phyloP scores from a whole-genome alignment of 2,888 invertebrate genomes.

The Tetragonisca angustula region DNA sequence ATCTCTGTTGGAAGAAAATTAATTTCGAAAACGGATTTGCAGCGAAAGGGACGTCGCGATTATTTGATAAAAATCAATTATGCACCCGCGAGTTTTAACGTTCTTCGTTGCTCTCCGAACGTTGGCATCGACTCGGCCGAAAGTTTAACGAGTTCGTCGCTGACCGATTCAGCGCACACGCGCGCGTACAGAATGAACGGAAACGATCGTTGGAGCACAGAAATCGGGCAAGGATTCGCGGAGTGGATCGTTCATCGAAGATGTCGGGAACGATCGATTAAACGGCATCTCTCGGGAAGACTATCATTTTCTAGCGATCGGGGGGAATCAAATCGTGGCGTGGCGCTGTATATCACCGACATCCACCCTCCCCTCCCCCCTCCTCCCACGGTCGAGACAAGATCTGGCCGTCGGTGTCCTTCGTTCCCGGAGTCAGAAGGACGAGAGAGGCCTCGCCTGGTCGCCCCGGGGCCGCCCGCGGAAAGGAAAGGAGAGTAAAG shows the following conservation, averaged over 20 bases:
- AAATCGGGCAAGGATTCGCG: conserved; percentile 6
- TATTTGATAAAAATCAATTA: too few relatives aligned
- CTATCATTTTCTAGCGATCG: conserved; percentile 64
- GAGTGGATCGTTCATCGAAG: conserved; percentile 19
- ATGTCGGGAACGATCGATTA: conserved; percentile 40
- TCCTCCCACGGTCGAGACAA: conserved; percentile 56
- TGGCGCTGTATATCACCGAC: conserved; percentile 64
- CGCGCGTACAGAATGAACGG: background rate
- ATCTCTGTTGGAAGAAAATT: too few relatives aligned
- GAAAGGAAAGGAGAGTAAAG: background rate
- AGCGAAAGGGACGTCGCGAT: too few relatives aligned
- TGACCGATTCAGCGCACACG: background rate
- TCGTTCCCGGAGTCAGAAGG: conserved; percentile 54
- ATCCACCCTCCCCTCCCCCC: conserved; percentile 55
- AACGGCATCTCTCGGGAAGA: conserved; percentile 54
- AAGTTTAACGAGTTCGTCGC: background rate
- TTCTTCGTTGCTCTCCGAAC: background rate
- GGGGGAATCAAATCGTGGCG: conserved; percentile 56
- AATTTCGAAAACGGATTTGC: too few relatives aligned
- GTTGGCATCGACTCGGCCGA: background rate
- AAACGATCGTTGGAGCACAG: background rate
- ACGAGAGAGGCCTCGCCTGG: conserved; percentile 65
- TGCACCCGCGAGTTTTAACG: too few relatives aligned
- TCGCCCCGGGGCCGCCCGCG: conserved; percentile 50
- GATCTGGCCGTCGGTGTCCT: conserved; percentile 64